Base-by-base conservation (phyloP, 2,888 invertebrate genomes). In the Tanytarsus gracilentus region DNA sequence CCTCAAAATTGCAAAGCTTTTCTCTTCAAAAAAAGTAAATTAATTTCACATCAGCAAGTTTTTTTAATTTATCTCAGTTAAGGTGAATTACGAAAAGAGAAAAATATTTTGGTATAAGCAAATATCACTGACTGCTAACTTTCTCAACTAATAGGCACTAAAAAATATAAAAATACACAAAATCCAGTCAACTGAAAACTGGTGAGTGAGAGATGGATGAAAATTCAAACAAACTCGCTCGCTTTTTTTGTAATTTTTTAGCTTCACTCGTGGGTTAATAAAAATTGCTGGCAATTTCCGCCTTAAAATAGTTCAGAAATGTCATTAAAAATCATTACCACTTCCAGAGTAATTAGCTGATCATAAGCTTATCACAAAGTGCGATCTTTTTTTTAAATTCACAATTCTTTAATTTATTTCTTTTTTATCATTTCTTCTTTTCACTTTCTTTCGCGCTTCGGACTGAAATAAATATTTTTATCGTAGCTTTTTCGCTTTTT, bases 121-220 rank as follows among this genome's bases (percentile, higher is more conserved):
- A 18, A 44, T 16, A 44, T 44, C n/a, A 44, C 6, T 18, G 16
- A 9, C 21, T 1, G 11, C 6, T 23, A 44, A 44, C 44, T 44
- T 44, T 44, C 44, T 44, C 44, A 44, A 44, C 18, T 44, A 44
- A 36, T 16, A 36, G 16, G 36, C 36, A 36, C 36, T 36, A 36
- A 33, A 14, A 14, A 33, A 33, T 14, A 11, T 33, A 44, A 18
- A 16, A 18, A 7, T 11, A 44, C 11, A 44, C 3, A 23, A 23
- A 18, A 44, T 44, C 44, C 44, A 44, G 44, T 44, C 44, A 44
- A 44, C 21, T 44, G 44, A 44, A 18, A 44, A 44, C 18, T 9
- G 9, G 44, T 14, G 21, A 40, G 16, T 44, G 40, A 44, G 9
- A 1, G 44, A 36, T n/a, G 16, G n/a, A 16, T 36, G 4, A 36